phyloP scores from a whole-genome alignment of 2,797 vertebrate species.

The Arnoldichthys spilopterus region DNA sequence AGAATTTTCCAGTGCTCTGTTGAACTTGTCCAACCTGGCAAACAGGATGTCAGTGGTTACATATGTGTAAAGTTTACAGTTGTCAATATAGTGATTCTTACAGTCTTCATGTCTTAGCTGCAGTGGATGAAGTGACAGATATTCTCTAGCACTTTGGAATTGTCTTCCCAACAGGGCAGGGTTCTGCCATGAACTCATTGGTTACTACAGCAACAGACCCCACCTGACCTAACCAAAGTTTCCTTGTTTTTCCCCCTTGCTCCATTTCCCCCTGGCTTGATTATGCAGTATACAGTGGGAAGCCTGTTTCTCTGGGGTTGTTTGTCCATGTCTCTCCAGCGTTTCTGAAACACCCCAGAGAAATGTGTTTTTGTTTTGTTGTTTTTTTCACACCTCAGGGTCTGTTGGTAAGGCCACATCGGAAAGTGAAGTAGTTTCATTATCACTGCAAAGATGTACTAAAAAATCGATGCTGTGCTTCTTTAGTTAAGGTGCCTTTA shows the following conservation, averaged over 20 bases:
- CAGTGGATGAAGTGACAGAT: conserved; percentile 18
- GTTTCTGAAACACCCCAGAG: conserved; percentile 40
- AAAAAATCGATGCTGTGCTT: conserved; percentile 41
- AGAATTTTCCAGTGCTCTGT: too few species aligned
- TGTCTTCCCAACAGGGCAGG: conserved; percentile 25
- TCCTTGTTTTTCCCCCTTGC: conserved; percentile 38
- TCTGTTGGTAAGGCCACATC: conserved; percentile 18
- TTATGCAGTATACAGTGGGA: conserved; percentile 33
- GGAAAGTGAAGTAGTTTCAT: conserved; percentile 32
- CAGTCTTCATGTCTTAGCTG: background rate
- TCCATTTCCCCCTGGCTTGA: conserved; percentile 12
- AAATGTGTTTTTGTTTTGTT: conserved; percentile 18
- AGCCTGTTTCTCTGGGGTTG: conserved; percentile 36
- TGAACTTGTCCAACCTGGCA: too few species aligned
- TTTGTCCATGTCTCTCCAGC: conserved; percentile 46
- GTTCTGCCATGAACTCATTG: conserved; percentile 23
- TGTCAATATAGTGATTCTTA: background rate
- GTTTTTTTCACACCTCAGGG: conserved; percentile 4
- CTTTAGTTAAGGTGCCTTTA: conserved; percentile 21
- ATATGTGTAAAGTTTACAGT: background rate
- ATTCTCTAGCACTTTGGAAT: conserved; percentile 41
- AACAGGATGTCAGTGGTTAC: too few species aligned
- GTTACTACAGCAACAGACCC: conserved; percentile 52
- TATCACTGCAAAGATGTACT: conserved; percentile 36
- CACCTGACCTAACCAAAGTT: conserved; percentile 47